phyloP scores from a whole-genome alignment of 2,113 vertebrate species.

The Rhadina sibilatrix region DNA sequence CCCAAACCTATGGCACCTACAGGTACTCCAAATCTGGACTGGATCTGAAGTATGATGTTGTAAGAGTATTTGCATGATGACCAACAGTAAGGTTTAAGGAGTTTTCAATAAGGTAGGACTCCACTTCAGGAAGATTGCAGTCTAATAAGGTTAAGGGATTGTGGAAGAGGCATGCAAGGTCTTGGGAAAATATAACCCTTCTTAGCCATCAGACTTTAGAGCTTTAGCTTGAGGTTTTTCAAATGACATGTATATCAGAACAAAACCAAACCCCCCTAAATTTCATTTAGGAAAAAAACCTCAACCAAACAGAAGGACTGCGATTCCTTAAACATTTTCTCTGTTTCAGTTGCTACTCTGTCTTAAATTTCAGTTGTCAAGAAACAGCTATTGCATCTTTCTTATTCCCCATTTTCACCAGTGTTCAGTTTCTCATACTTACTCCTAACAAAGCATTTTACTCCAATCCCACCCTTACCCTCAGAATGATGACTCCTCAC shows the following conservation, averaged over 20 bases:
- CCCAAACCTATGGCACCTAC: not conserved
- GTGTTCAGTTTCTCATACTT: not conserved
- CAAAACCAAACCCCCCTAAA: not conserved
- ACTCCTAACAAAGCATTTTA: not conserved
- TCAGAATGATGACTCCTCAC: not conserved
- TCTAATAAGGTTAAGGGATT: not conserved
- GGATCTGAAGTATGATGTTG: not conserved
- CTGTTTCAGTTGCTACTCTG: not conserved
- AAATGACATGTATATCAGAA: not conserved
- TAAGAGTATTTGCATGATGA: not conserved
- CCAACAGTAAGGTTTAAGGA: not conserved
- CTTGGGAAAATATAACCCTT: not conserved
- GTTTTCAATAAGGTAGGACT: not conserved
- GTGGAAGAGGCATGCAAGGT: not conserved
- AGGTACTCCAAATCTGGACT: not conserved
- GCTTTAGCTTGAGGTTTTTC: not conserved
- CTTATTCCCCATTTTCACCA: not conserved
- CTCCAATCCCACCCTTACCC: not conserved
- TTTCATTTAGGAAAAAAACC: not conserved
- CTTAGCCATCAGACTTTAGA: not conserved
- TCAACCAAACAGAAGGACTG: not conserved
- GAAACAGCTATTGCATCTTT: not conserved
- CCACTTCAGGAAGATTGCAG: not conserved
- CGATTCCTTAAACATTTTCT: not conserved
- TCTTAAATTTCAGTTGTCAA: not conserved